phyloP scores from a whole-genome alignment of 2,888 invertebrate genomes.

The Drosophila mettleri region DNA sequence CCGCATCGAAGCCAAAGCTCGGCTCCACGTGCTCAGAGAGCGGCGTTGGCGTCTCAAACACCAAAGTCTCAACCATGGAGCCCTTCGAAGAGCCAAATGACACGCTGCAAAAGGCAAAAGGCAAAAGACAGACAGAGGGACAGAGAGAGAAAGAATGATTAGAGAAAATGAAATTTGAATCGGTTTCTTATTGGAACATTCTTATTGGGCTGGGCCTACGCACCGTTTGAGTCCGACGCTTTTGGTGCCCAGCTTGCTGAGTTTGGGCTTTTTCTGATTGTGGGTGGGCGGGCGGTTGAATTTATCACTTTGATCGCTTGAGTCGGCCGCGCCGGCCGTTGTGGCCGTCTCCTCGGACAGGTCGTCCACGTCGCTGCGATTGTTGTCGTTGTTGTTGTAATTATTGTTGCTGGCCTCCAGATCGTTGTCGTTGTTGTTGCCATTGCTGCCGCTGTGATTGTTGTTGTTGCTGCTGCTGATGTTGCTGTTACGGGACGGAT shows the following conservation, averaged over 20 bases:
- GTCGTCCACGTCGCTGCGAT: constrained; percentile 57
- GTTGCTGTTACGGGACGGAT: constrained; percentile 73
- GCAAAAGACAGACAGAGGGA: constrained; percentile 50
- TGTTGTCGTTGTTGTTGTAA: constrained; percentile 44
- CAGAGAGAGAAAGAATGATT: neutral
- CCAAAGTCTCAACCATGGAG: constrained; percentile 97
- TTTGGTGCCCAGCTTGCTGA: constrained; percentile 83
- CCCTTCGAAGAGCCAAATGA: constrained; percentile 97
- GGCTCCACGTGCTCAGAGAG: constrained; percentile 87
- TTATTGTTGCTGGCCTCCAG: constrained; percentile 49
- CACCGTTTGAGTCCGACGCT: constrained; percentile 84
- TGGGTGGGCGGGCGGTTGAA: constrained; percentile 68
- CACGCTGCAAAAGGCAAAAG: constrained; percentile 87
- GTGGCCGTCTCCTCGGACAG: constrained; percentile 69
- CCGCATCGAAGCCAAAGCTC: constrained; percentile 82
- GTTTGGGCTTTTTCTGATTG: constrained; percentile 81
- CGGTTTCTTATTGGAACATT: neutral
- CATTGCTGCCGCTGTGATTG: constrained; percentile 36
- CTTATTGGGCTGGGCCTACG: constrained; percentile 24
- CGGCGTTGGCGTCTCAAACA: constrained; percentile 92
- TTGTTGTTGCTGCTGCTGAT: constrained; percentile 71
- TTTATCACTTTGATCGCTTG: constrained; percentile 81
- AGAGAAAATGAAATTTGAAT: neutral
- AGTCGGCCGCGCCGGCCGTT: constrained; percentile 64
- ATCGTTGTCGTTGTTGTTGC: constrained; percentile 56